phyloP scores from a whole-genome alignment of 1,140 invertebrate species.

The Drosophila neocordata region DNA sequence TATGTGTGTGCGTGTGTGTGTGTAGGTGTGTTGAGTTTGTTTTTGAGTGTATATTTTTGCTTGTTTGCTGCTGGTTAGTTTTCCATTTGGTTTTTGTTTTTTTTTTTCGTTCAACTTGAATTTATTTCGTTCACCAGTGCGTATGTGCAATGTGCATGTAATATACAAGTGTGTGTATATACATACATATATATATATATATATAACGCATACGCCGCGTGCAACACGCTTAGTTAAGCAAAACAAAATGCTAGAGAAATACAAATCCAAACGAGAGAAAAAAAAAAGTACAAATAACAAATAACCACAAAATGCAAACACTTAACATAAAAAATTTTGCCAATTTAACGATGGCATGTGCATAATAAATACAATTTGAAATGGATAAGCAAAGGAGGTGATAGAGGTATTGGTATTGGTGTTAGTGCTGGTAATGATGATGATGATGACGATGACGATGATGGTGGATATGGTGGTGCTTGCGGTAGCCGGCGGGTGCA shows the following conservation, averaged over 20 bases:
- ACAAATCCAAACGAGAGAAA: conserved; percentile 40
- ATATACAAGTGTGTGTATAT: conserved; percentile 22
- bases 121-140: conserved; percentile 46
- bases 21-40: not conserved
- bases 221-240: conserved; percentile 75
- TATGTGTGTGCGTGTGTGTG: not conserved
- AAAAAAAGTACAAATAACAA: conserved; percentile 35
- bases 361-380: conserved; percentile 68
- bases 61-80: not conserved
- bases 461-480: not conserved
- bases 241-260: conserved; percentile 58
- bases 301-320: conserved; percentile 44
- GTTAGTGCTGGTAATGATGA: too few relatives aligned
- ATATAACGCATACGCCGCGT: conserved; percentile 68
- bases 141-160: conserved; percentile 65
- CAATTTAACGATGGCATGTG: conserved; percentile 53
- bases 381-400: conserved; percentile 59
- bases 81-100: conserved; percentile 60
- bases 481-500: conserved; percentile 6
- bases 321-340: conserved; percentile 51
- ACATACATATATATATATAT: not conserved
- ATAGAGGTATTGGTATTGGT: not conserved
- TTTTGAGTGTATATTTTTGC: conserved; percentile 10
- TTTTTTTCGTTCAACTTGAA: conserved; percentile 51
- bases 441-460: not conserved